Percentiles rank a stretch among this genome's conserved stretches.
These are phyloP conservation scores for Drosophila auraria DNA, from an alignment of 1,140 invertebrate species.

Conservation along the genomic window DNA sequence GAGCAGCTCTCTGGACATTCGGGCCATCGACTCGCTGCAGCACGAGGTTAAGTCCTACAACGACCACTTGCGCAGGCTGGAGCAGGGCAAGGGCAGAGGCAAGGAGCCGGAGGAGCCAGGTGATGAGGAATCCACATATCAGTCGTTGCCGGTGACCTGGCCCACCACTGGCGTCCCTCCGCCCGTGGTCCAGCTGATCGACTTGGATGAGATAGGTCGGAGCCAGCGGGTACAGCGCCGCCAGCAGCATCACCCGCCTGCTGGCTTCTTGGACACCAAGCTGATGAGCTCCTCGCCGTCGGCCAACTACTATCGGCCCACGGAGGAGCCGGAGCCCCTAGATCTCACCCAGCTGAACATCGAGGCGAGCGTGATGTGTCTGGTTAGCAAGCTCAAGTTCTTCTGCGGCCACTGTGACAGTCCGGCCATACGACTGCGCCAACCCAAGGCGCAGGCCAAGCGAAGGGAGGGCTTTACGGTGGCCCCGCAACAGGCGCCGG, in stretches of 20 bases:
- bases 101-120: background rate
- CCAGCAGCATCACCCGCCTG: slow-evolving; percentile 44
- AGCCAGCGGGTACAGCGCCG: background rate
- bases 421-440: slow-evolving; percentile 88
- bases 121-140: slow-evolving; percentile 66
- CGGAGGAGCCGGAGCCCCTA: slow-evolving; percentile 94
- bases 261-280: slow-evolving; percentile 89
- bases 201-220: slow-evolving; percentile 62
- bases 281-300: slow-evolving; percentile 91
- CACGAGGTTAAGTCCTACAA: slow-evolving; percentile 80
- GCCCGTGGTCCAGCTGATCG: slow-evolving; percentile 48
- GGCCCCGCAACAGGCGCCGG: slow-evolving; percentile 64
- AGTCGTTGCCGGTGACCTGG: slow-evolving; percentile 68
- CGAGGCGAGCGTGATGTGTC: slow-evolving; percentile 94
- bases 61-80: slow-evolving; percentile 70
- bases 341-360: slow-evolving; percentile 95
- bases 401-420: slow-evolving; percentile 90
- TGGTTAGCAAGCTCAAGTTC: slow-evolving; percentile 92
- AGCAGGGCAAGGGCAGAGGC: slow-evolving; percentile 15
- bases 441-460: slow-evolving; percentile 85
- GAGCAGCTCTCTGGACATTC: slow-evolving; percentile 80
- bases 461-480: slow-evolving; percentile 68
- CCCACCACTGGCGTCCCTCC: background rate
- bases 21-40: slow-evolving; percentile 78
- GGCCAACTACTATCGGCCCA: slow-evolving; percentile 92